Evolutionary conservation across 2,113 vertebrate genomes (phyloP).

Genomic region (Leiothrix lutea): DNA sequence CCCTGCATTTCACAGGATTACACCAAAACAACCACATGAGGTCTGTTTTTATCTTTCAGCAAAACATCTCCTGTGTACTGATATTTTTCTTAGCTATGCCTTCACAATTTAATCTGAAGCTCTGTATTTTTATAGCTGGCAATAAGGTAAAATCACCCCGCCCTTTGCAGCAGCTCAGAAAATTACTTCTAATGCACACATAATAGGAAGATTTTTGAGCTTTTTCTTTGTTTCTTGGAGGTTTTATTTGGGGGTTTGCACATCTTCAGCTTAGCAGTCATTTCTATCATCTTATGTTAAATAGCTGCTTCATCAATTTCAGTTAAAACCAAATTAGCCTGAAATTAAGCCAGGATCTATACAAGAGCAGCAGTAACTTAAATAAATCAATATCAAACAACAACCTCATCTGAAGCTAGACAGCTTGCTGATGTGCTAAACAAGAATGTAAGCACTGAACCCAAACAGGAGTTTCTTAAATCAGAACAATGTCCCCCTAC

Average conservation of each 20-base stretch:
- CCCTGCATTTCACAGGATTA: background rate
- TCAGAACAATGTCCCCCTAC: background rate
- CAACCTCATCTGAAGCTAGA: background rate
- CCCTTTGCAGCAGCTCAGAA: background rate
- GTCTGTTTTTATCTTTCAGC: background rate
- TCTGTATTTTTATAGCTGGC: background rate
- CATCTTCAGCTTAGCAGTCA: background rate
- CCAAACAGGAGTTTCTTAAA: background rate
- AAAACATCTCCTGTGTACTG: background rate
- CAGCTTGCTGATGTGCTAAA: background rate
- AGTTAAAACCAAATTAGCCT: constrained; percentile 15
- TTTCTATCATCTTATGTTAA: constrained; percentile 10
- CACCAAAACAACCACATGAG: background rate
- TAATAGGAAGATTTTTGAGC: background rate
- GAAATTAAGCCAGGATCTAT: constrained; percentile 23
- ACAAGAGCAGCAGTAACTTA: background rate
- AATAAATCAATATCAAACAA: background rate
- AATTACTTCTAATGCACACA: background rate
- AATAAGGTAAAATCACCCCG: background rate
- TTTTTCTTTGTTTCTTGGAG: background rate
- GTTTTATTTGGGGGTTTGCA: background rate
- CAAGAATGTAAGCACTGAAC: background rate
- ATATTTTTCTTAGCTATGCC: background rate
- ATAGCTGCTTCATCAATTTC: background rate
- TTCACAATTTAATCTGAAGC: background rate